Conservation (phyloP, 2,888 invertebrate species). For the Clostera curtula region DNA sequence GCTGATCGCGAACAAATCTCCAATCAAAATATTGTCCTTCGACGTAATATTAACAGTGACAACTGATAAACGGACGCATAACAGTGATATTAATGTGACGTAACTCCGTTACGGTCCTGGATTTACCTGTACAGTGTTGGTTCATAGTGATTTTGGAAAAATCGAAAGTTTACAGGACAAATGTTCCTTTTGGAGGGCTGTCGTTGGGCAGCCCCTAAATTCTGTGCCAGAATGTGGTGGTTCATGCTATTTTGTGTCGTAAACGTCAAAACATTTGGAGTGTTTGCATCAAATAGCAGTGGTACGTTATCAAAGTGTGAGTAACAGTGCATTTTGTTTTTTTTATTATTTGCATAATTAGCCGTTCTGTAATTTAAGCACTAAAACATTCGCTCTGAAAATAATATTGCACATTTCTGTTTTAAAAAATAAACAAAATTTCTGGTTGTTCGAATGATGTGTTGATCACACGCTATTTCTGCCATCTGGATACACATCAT, state of each 20-base stretch:
- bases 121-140: slow-evolving; percentile 42
- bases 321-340: slow-evolving; percentile 29
- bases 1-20: slow-evolving; percentile 48
- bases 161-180: slow-evolving; percentile 67
- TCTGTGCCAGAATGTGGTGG: slow-evolving; percentile 71
- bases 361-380: too few species aligned
- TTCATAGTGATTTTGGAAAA: slow-evolving; percentile 51
- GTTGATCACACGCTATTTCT: slow-evolving; percentile 26
- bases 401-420: too few species aligned
- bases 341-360: too few species aligned
- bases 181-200: slow-evolving; percentile 71
- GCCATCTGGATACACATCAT: slow-evolving; percentile 32
- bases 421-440: too few species aligned
- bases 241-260: slow-evolving; percentile 65
- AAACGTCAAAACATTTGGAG: slow-evolving; percentile 56
- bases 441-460: slow-evolving; percentile 15
- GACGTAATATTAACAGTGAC: slow-evolving; percentile 47
- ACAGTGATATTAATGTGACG: slow-evolving; percentile 43
- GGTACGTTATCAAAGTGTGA: slow-evolving; percentile 48
- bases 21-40: slow-evolving; percentile 55
- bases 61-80: slow-evolving; percentile 31
- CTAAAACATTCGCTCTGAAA: too few species aligned
- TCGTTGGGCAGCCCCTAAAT: slow-evolving; percentile 71
- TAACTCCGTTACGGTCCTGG: slow-evolving; percentile 27
- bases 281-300: slow-evolving; percentile 49